Evolutionary conservation across 2,888 invertebrate species (phyloP).

Genomic region (Synergus gifuensis): DNA sequence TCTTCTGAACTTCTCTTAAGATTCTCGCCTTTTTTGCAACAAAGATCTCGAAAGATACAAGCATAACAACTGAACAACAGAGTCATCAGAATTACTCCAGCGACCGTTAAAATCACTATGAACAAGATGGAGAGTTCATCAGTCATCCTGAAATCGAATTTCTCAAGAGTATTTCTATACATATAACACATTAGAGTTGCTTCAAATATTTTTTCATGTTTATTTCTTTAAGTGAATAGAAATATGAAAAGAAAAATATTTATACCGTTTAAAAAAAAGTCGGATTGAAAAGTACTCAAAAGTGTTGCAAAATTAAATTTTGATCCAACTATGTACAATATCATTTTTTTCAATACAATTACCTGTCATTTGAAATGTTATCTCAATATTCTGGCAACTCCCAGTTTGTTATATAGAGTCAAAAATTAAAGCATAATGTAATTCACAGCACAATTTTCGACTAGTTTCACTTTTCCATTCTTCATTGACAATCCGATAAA

Average conservation of each 20-base stretch:
- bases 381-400: background rate
- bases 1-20: conserved; percentile 76
- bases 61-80: conserved; percentile 84
- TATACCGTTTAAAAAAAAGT: too few relatives aligned
- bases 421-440: background rate
- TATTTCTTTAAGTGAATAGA: background rate
- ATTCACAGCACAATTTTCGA: background rate
- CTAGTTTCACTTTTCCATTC: background rate
- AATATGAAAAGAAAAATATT: background rate
- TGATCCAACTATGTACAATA: too few relatives aligned
- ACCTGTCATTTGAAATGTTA: background rate
- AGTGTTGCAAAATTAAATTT: too few relatives aligned
- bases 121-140: conserved; percentile 81
- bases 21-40: conserved; percentile 78
- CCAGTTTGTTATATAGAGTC: background rate
- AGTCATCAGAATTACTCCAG: conserved; percentile 81
- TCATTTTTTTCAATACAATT: background rate
- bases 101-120: conserved; percentile 81
- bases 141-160: conserved; percentile 71
- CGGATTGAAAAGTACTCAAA: too few relatives aligned
- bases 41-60: conserved; percentile 83
- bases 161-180: background rate
- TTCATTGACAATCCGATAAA: background rate
- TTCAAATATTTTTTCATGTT: background rate
- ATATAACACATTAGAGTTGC: background rate